phyloP scores from a whole-genome alignment of 2,797 vertebrate species.

The Pangasius macronema region DNA sequence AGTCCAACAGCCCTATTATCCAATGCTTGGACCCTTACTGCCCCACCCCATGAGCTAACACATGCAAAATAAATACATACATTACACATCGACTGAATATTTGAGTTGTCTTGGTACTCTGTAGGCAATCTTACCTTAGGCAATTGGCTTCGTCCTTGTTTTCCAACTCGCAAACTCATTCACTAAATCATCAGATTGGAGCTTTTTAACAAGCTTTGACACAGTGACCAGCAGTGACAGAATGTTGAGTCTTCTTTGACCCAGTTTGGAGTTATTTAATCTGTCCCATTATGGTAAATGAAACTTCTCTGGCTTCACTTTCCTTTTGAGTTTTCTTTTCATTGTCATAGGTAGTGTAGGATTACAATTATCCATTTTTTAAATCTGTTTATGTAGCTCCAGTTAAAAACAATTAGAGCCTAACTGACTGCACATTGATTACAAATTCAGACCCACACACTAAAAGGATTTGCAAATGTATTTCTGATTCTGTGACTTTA shows the following conservation, averaged over 20 bases:
- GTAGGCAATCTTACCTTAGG: not conserved
- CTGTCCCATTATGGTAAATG: not conserved
- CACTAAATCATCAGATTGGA: not conserved
- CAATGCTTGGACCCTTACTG: not conserved
- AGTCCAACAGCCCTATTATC: not conserved
- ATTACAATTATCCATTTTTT: not conserved
- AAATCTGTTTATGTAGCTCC: not conserved
- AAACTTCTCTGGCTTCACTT: not conserved
- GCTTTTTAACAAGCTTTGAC: not conserved
- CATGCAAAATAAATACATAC: not conserved
- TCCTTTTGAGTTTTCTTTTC: not conserved
- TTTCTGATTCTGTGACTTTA: constrained; percentile 3
- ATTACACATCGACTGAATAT: not conserved
- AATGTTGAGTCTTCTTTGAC: not conserved
- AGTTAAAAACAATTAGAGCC: not conserved
- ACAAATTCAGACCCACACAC: not conserved
- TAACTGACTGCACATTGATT: not conserved
- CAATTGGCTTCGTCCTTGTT: not conserved
- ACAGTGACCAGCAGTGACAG: not conserved
- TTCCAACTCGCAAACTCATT: not conserved
- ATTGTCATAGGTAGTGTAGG: not conserved
- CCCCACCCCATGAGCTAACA: not conserved
- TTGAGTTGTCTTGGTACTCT: not conserved
- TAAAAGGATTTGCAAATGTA: not conserved
- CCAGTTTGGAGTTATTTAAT: not conserved